These are phyloP conservation scores for Pseudotriccus pelzelni DNA, from an alignment of 2,797 vertebrate species.

Conservation along the genomic window DNA sequence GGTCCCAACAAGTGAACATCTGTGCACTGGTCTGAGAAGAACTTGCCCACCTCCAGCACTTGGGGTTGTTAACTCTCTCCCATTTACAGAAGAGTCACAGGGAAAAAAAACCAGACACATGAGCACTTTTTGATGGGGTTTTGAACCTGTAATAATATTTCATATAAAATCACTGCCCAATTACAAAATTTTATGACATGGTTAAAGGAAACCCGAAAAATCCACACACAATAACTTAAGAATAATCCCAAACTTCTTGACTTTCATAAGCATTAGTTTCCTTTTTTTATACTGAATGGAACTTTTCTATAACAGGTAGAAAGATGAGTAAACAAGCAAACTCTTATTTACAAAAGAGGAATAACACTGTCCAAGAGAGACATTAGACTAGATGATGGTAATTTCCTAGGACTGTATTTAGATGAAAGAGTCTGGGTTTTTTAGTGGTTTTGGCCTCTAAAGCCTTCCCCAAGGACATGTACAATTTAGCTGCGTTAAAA, in stretches of 20 bases:
- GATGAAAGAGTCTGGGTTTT: not conserved
- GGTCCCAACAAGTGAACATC: not conserved
- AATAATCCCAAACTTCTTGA: not conserved
- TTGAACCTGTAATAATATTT: not conserved
- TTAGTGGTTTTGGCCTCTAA: conserved; percentile 40
- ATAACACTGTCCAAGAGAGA: not conserved
- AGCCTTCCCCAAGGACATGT: not conserved
- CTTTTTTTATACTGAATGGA: not conserved
- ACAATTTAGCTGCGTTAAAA: not conserved
- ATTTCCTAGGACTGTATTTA: conserved; percentile 27
- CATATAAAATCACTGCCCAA: not conserved
- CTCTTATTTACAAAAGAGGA: not conserved
- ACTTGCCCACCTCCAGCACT: not conserved
- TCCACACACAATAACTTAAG: not conserved
- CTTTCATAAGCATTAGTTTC: not conserved
- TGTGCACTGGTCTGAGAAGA: not conserved
- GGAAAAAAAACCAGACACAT: not conserved
- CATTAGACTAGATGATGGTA: not conserved
- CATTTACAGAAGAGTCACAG: not conserved
- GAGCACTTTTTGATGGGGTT: not conserved
- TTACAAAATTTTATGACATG: not conserved
- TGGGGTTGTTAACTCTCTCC: not conserved
- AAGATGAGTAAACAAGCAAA: not conserved
- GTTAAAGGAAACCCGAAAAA: not conserved
- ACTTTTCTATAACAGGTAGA: not conserved